Conservation (phyloP, 2,888 invertebrate genomes). For the Tipula helvola region DNA sequence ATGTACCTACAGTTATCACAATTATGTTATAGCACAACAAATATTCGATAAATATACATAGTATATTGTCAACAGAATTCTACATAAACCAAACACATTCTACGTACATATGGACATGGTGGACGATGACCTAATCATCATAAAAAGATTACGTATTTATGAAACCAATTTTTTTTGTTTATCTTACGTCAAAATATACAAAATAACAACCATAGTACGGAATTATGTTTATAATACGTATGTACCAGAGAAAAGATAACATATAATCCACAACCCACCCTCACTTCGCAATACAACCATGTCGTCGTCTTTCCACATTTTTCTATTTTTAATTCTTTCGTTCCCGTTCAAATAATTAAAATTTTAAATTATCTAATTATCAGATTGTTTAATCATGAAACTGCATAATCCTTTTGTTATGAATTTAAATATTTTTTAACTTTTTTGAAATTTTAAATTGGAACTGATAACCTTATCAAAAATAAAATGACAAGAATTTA, state of each 20-base stretch:
- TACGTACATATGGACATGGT: background rate
- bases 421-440: background rate
- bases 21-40: no score
- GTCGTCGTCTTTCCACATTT: background rate
- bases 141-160: background rate
- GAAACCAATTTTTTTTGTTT: background rate
- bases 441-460: background rate
- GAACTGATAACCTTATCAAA: background rate
- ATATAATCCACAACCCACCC: background rate
- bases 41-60: background rate
- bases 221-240: background rate
- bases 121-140: background rate
- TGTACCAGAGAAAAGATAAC: background rate
- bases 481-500: background rate
- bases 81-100: background rate
- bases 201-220: background rate
- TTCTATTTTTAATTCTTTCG: background rate
- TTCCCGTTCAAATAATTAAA: background rate
- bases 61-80: background rate
- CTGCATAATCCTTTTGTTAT: background rate
- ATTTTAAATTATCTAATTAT: background rate
- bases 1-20: background rate
- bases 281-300: background rate
- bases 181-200: background rate
- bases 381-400: background rate